These are phyloP conservation scores for Diorhabda carinulata DNA, from an alignment of 1,140 invertebrate genomes.

Conservation along the genomic window DNA sequence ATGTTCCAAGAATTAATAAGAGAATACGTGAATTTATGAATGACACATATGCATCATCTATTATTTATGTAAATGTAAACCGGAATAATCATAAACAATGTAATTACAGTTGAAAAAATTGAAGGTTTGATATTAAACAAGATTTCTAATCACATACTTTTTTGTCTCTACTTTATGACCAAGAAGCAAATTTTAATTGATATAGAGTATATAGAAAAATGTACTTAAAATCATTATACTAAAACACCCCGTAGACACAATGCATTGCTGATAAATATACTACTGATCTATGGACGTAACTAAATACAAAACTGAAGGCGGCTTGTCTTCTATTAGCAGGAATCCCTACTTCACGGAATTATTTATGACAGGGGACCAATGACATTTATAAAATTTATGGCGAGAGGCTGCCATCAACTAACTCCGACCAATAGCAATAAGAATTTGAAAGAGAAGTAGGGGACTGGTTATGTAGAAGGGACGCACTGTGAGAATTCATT, in stretches of 20 bases:
- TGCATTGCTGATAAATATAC: too few relatives aligned
- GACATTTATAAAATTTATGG: constrained; percentile 28
- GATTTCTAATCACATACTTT: too few relatives aligned
- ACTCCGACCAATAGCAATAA: constrained; percentile 18
- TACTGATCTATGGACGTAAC: neutral
- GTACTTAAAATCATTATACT: neutral
- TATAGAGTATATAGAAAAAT: neutral
- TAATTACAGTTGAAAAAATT: too few relatives aligned
- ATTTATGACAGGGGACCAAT: constrained; percentile 27
- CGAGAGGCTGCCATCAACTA: constrained; percentile 17
- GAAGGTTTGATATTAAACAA: too few relatives aligned
- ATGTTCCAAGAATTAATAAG: too few relatives aligned
- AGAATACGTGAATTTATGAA: too few relatives aligned
- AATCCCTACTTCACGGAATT: constrained; percentile 18
- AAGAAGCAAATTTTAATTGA: neutral
- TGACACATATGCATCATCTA: too few relatives aligned
- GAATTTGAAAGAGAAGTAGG: constrained; percentile 8
- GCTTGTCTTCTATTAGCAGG: neutral
- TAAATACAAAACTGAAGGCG: neutral
- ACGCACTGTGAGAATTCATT: constrained; percentile 16
- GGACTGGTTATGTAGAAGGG: constrained; percentile 13
- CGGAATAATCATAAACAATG: too few relatives aligned
- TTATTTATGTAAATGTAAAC: too few relatives aligned
- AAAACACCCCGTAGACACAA: too few relatives aligned
- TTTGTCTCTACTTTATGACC: neutral